Conservation (phyloP, 2,113 vertebrate genomes). For the Rattus rattus region DNA sequence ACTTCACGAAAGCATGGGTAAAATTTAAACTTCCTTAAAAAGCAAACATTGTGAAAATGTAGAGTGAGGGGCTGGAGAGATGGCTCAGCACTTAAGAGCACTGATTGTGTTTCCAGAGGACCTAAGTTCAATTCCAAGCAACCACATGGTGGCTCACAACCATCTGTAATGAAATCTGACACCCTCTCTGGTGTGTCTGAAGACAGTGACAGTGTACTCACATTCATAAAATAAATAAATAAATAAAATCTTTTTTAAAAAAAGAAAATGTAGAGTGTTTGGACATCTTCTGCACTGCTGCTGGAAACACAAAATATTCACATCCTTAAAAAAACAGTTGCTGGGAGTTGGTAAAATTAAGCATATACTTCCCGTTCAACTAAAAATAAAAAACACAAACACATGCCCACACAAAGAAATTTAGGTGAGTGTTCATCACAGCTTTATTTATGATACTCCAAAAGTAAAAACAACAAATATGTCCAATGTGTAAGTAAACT, state of each 20-base stretch:
- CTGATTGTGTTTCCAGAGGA: too few relatives aligned
- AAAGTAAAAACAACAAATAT: conserved; percentile 69
- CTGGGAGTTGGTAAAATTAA: conserved; percentile 67
- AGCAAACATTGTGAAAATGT: too few relatives aligned
- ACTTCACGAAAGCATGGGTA: not conserved
- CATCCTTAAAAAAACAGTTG: conserved; percentile 54
- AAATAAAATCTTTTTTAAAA: not conserved
- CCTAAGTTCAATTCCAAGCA: too few relatives aligned
- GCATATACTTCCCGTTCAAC: conserved; percentile 53
- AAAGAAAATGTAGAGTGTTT: not conserved
- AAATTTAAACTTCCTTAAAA: too few relatives aligned
- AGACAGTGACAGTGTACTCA: too few relatives aligned
- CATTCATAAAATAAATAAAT: not conserved
- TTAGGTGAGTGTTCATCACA: conserved; percentile 66
- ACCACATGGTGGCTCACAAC: too few relatives aligned
- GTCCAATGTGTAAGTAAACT: conserved; percentile 59
- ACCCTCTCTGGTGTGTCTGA: too few relatives aligned
- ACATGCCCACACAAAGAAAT: conserved; percentile 69
- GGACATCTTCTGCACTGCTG: conserved; percentile 19
- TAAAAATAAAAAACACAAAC: conserved; percentile 65
- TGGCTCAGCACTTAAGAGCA: too few relatives aligned
- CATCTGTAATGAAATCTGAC: too few relatives aligned
- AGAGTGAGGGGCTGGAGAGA: too few relatives aligned
- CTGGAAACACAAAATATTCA: conserved; percentile 43
- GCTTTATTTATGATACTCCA: conserved; percentile 73